Conservation (phyloP, 2,797 vertebrate species). For the Taenioides sp. region DNA sequence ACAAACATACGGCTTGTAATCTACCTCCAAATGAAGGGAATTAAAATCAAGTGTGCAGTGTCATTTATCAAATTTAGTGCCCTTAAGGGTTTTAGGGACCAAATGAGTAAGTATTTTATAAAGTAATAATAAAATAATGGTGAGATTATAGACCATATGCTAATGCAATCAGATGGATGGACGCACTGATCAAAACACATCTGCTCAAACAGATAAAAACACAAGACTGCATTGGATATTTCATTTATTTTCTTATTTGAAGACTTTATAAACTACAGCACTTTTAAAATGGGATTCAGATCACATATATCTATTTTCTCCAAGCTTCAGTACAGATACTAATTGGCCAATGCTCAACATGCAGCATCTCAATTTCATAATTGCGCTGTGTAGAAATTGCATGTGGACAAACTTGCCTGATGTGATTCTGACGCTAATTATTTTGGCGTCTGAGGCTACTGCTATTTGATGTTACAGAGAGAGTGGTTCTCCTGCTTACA, state of each 20-base stretch:
- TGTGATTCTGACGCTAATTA: conserved; percentile 31
- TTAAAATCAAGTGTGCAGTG: conserved; percentile 26
- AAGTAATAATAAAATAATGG: neutral
- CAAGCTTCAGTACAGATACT: neutral
- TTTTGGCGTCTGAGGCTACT: conserved; percentile 24
- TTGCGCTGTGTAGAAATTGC: neutral
- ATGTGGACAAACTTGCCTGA: conserved; percentile 19
- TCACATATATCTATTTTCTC: conserved; percentile 8
- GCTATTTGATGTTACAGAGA: conserved; percentile 1
- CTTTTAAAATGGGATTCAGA: neutral
- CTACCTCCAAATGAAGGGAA: conserved; percentile 28
- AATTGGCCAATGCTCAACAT: conserved; percentile 7
- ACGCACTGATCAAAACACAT: conserved; percentile 7
- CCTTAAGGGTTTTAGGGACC: conserved; percentile 19
- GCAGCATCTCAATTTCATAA: conserved; percentile 7
- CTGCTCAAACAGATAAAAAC: neutral
- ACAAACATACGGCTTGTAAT: conserved; percentile 34
- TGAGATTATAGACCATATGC: neutral
- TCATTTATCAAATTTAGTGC: conserved; percentile 14
- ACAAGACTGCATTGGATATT: neutral
- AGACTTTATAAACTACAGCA: neutral
- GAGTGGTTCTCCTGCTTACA: neutral
- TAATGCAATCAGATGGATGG: neutral
- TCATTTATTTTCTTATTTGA: neutral
- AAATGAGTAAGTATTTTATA: conserved; percentile 3